Percentiles rank a stretch among this genome's conserved stretches.
These are phyloP conservation scores for Caenorhabditis angaria DNA, from an alignment of 2,888 invertebrate genomes.

Conservation along the genomic window DNA sequence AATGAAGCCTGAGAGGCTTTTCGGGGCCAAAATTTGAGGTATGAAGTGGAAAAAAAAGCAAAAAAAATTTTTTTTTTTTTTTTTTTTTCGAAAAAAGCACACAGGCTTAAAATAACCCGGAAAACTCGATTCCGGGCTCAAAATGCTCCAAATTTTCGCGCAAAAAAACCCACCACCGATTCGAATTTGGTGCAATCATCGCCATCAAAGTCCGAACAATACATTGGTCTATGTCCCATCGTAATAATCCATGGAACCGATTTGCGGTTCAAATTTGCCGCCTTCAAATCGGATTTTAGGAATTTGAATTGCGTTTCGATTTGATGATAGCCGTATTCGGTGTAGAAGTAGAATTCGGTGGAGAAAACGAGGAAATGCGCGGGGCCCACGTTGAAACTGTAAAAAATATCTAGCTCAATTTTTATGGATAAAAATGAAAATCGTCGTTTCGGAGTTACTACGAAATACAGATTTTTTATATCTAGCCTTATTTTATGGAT, in stretches of 20 bases:
- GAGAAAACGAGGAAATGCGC: slow-evolving; percentile 89
- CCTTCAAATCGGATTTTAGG: slow-evolving; percentile 65
- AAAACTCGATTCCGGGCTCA: not conserved
- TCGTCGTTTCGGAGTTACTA: too few relatives aligned
- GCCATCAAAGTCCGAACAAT: slow-evolving; percentile 84
- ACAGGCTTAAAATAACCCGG: too few relatives aligned
- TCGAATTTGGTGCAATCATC: slow-evolving; percentile 80
- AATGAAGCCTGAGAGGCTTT: not conserved
- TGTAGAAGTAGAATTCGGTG: slow-evolving; percentile 92
- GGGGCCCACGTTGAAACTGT: slow-evolving; percentile 87
- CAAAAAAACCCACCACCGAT: slow-evolving; percentile 51
- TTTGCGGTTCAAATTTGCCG: slow-evolving; percentile 62
- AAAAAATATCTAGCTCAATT: too few relatives aligned
- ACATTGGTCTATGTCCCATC: slow-evolving; percentile 89
- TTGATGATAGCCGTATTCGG: slow-evolving; percentile 85
- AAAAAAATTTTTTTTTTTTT: too few relatives aligned
- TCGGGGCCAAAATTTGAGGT: not conserved
- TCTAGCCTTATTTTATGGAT: too few relatives aligned
- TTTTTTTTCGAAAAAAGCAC: not conserved
- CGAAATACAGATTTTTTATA: too few relatives aligned
- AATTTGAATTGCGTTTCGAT: slow-evolving; percentile 69
- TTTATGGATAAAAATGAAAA: too few relatives aligned
- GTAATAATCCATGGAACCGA: slow-evolving; percentile 83
- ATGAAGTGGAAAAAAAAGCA: too few relatives aligned
- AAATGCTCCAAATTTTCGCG: slow-evolving; percentile 1